Evolutionary conservation across 2,888 invertebrate species (phyloP), one percentile per base, ranked within the genome.

Genomic region (Temnothorax rugatulus): DNA sequence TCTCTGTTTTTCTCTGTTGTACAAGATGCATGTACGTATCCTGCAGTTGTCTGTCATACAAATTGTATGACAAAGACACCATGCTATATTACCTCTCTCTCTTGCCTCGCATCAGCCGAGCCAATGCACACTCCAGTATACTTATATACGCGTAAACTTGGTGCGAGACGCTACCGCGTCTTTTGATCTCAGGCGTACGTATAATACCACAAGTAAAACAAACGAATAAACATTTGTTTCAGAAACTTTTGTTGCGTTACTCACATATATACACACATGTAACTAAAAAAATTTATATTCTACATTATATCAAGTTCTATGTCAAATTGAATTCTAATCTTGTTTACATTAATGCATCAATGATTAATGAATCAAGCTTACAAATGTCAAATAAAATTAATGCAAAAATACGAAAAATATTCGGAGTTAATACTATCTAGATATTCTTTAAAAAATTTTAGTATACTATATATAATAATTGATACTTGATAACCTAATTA

Each of bases 341-440:
- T 18, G 1, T 61, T 73, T 57, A 34, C 29, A 34, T 76, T 52
- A 52, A 41, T 64, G 21, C n/a, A 38, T 7, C 8, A n/a, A n/a
- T n/a, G n/a, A 34, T 76, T 52, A 52, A 41, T 64, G 21, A 11
- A 38, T 7, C 8, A 50, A 21, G 3, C 18, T 34, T n/a, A 76
- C 21, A 18, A 38, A 34, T 54, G 0, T 41, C 9, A 77, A 50
- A 66, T 38, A 18, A 54, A 77, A 54, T 4, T 25, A 41, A 54
- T 77, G 1, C 3, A 41, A 64, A 75, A 75, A 61, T 59, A 41
- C 25, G 3, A 63, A 63, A 50, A 54, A 34, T 66, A 66, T n/a
- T 38, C 7, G 4, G 2, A 11, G 25, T 4, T n/a, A 69, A 76
- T 29, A 13, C n/a, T 71, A 15, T 13, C 5, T 21, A 44, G 29